Base-by-base conservation (phyloP, 2,113 vertebrate genomes). In the Atrichornis clamosus region DNA sequence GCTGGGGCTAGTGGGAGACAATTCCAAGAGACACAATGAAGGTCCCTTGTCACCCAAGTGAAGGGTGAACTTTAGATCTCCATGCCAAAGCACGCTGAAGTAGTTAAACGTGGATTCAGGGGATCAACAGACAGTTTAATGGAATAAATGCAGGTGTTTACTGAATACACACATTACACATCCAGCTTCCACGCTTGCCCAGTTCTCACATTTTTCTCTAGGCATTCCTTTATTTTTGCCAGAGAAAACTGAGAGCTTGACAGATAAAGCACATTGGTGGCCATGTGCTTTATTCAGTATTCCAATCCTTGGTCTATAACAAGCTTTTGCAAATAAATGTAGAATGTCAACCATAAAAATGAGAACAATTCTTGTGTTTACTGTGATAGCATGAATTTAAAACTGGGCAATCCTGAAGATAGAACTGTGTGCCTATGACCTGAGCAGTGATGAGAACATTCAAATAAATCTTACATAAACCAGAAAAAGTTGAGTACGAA, bases 1-100 rank as follows among this genome's bases (percentile, higher is more conserved):
- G 0, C 1, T 52, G 16, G 42, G 23, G 46, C 22, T 55, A 8
- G 4, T 24, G 20, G 11, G 9, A n/a, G 7, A 42, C 33, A 52
- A 16, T 47, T 80, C 37, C 26, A 47, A 65, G 49, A 84, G 14
- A 15, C 15, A 67, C 8, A 52, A 12, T 0, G 1, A 18, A 75
- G 16, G 33, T 33, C 22, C 39, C 9, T 39, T 52, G 16, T 20
- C 12, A 20, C 0, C 1, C 23, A 62, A 4, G 19, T 67, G 37
- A 39, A 72, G 23, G 15, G 3, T 81, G 32, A 63, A 53, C 7
- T 73, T 63, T 3, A n/a, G 30, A 67, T 32, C 23, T 39, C 47
- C n/a, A 0, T 52, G 52, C 30, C 59, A 73, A 33, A 42, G 15
- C 27, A 20, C 7, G 13, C 13, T 30, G 30, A 62, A 47, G 8